Percentiles rank a stretch among this genome's conserved stretches.
Evolutionary conservation across 2,113 vertebrate genomes (phyloP).

Genomic region (Nesogale talazaci): DNA sequence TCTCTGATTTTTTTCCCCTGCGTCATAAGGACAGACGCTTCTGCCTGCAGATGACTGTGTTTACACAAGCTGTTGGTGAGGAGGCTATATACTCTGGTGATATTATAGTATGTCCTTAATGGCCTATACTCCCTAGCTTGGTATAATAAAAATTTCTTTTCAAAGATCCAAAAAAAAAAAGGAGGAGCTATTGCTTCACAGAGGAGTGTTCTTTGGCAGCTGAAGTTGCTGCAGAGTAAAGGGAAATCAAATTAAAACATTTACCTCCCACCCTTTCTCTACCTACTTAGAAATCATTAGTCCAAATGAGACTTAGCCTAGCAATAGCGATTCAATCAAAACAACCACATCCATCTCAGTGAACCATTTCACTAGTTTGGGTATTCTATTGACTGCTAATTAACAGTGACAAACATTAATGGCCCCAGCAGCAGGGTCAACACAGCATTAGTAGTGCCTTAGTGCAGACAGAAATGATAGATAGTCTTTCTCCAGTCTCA

Average conservation of each 20-base stretch:
- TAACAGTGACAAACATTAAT: slow-evolving; percentile 79
- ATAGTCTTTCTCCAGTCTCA: slow-evolving; percentile 49
- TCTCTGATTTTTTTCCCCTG: background rate
- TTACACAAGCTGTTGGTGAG: slow-evolving; percentile 9
- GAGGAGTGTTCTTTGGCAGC: slow-evolving; percentile 53
- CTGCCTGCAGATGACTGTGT: background rate
- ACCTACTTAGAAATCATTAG: slow-evolving; percentile 76
- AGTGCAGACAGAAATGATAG: slow-evolving; percentile 71
- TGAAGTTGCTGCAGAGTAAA: slow-evolving; percentile 53
- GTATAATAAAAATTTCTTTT: slow-evolving; percentile 64
- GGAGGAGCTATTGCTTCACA: slow-evolving; percentile 23
- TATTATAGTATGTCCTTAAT: background rate
- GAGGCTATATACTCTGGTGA: background rate
- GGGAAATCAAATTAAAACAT: slow-evolving; percentile 63
- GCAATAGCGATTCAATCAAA: slow-evolving; percentile 79
- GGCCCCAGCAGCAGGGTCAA: slow-evolving; percentile 64
- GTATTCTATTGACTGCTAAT: slow-evolving; percentile 77
- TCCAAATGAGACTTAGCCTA: slow-evolving; percentile 79
- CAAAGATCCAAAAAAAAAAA: slow-evolving; percentile 50
- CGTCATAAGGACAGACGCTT: background rate
- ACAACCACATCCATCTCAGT: slow-evolving; percentile 82
- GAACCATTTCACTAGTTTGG: slow-evolving; percentile 78
- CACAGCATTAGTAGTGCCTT: slow-evolving; percentile 26
- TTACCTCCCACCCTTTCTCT: slow-evolving; percentile 73
- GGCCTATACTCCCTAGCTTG: background rate